Conservation (phyloP, 2,797 vertebrate species). For the Sebastolobus altivelis region DNA sequence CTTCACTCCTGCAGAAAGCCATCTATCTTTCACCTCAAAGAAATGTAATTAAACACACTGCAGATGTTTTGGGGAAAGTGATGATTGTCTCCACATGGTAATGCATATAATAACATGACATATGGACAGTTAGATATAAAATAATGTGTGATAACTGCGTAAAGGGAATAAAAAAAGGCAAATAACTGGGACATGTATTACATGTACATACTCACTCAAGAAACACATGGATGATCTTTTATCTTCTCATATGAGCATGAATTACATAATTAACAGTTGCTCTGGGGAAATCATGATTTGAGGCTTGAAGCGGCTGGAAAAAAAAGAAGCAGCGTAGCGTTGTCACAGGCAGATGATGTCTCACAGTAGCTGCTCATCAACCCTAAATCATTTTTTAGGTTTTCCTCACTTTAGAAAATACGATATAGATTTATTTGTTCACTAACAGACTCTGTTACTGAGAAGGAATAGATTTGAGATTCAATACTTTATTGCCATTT, state of each 20-base stretch:
- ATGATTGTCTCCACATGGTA: constrained; percentile 27
- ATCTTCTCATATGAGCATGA: constrained; percentile 63
- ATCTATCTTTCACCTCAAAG: constrained; percentile 27
- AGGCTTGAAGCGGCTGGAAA: constrained; percentile 55
- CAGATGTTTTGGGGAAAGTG: constrained; percentile 14
- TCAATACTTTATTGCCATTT: neutral
- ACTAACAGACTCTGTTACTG: constrained; percentile 14
- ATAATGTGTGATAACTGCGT: neutral
- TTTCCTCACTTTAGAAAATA: constrained; percentile 28
- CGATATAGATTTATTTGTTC: constrained; percentile 10
- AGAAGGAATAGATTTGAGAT: neutral
- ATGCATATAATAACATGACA: neutral
- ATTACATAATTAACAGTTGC: constrained; percentile 78
- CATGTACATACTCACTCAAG: constrained; percentile 38
- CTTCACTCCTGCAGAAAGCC: neutral
- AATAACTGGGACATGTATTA: constrained; percentile 50
- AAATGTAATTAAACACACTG: constrained; percentile 33
- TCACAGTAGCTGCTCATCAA: constrained; percentile 61
- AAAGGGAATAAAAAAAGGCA: constrained; percentile 2
- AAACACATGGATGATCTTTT: constrained; percentile 48
- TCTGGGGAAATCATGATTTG: constrained; percentile 79
- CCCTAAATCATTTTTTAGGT: constrained; percentile 51
- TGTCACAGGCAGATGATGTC: constrained; percentile 60
- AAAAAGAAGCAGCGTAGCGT: neutral
- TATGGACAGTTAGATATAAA: neutral